Evolutionary conservation across 1,140 invertebrate species (phyloP).

Genomic region (Drosophila ironensis): DNA sequence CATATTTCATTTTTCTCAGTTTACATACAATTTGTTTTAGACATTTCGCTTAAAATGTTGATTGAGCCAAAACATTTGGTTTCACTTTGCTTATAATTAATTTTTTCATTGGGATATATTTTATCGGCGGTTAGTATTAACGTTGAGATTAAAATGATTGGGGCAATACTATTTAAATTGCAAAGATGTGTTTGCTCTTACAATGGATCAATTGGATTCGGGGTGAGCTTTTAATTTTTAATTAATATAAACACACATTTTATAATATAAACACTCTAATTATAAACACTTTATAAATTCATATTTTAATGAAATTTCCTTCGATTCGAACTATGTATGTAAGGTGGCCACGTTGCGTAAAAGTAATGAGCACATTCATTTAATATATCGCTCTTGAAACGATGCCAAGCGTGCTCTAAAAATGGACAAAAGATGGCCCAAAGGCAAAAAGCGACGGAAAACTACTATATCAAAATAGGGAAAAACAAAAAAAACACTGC

Average conservation of each 20-base stretch:
- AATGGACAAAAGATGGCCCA: conserved; percentile 17
- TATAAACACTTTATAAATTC: too few relatives aligned
- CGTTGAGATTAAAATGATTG: too few relatives aligned
- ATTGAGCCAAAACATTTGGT: conserved; percentile 59
- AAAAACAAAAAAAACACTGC: background rate
- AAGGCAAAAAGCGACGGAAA: background rate
- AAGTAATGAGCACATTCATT: conserved; percentile 59
- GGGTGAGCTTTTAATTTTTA: too few relatives aligned
- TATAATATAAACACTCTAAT: too few relatives aligned
- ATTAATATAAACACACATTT: too few relatives aligned
- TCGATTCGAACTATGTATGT: conserved; percentile 1
- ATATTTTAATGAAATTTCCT: too few relatives aligned
- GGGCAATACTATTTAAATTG: too few relatives aligned
- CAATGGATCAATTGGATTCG: too few relatives aligned
- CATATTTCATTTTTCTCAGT: conserved; percentile 48
- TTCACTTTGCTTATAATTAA: conserved; percentile 62
- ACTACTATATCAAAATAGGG: background rate
- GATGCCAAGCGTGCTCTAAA: conserved; percentile 42
- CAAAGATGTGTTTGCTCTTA: too few relatives aligned
- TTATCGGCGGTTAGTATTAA: too few relatives aligned
- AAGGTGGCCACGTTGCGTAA: conserved; percentile 73
- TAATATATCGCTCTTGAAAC: conserved; percentile 35
- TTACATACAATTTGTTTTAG: conserved; percentile 56
- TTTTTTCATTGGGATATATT: too few relatives aligned
- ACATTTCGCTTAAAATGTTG: conserved; percentile 21